Evolutionary conservation across 1,140 invertebrate species (phyloP).

Genomic region (Bilobella aurantiaca): DNA sequence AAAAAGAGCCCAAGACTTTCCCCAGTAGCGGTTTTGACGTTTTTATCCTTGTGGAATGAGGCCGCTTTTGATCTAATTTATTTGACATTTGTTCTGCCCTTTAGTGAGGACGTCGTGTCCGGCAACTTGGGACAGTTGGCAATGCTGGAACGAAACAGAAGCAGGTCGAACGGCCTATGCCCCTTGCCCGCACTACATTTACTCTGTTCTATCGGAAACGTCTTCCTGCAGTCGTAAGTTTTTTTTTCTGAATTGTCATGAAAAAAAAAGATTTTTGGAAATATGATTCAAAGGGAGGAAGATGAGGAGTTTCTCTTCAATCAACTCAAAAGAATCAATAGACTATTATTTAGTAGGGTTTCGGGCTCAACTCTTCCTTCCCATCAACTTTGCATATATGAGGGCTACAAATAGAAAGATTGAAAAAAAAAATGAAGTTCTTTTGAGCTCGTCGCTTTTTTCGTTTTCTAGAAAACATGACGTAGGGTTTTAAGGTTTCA

Average conservation of each 20-base stretch:
- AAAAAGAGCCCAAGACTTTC: no score
- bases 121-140: constrained; percentile 45
- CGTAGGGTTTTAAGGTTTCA: neutral
- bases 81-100: neutral
- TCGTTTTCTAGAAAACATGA: no score
- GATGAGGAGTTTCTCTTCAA: constrained; percentile 6
- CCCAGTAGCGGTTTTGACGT: no score
- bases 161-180: constrained; percentile 25
- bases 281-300: neutral
- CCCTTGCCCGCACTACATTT: constrained; percentile 41
- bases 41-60: no score
- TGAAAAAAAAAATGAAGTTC: neutral
- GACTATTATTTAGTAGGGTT: no score
- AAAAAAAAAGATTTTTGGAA: neutral
- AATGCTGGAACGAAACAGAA: constrained; percentile 39
- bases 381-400: no score
- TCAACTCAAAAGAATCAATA: no score
- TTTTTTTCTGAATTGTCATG: neutral
- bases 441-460: no score
- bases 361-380: no score
- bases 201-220: constrained; percentile 34
- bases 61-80: no score
- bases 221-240: constrained; percentile 39
- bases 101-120: constrained; percentile 36
- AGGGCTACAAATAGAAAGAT: no score